These are phyloP conservation scores for Lapara coniferarum DNA, from an alignment of 2,888 invertebrate species.

Conservation along the genomic window DNA sequence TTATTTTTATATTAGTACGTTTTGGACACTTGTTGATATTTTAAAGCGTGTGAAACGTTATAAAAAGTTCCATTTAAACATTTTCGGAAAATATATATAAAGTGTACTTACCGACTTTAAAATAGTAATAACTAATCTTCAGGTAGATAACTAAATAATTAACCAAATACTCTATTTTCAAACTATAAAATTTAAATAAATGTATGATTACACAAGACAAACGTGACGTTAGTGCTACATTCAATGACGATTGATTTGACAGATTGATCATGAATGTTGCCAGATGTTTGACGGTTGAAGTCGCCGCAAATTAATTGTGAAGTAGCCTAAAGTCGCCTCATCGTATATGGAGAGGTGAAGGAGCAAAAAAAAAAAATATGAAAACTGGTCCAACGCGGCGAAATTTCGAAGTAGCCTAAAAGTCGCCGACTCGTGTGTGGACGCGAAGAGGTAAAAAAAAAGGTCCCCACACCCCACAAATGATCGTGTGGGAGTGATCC, in stretches of 20 bases:
- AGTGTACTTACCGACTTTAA: constrained; percentile 8
- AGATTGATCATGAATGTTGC: neutral
- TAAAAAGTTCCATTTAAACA: neutral
- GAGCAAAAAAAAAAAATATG: too few relatives aligned
- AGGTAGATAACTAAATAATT: neutral
- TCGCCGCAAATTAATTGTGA: too few relatives aligned
- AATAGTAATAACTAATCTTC: neutral
- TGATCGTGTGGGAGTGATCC: too few relatives aligned
- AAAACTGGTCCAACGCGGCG: too few relatives aligned
- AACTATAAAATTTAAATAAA: constrained; percentile 21
- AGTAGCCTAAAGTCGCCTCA: too few relatives aligned
- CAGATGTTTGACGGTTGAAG: too few relatives aligned
- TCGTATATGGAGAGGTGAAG: too few relatives aligned
- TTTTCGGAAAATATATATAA: neutral
- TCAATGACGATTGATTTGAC: neutral
- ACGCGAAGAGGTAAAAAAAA: too few relatives aligned
- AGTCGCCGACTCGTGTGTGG: too few relatives aligned
- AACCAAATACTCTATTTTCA: constrained; percentile 22
- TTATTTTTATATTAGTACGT: too few relatives aligned
- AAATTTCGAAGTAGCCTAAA: too few relatives aligned
- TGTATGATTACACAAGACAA: constrained; percentile 42
- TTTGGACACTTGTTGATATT: neutral
- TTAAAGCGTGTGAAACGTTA: neutral
- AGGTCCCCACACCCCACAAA: too few relatives aligned
- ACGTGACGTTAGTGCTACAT: constrained; percentile 29